These are phyloP conservation scores for Stichopus chloronotus DNA, from an alignment of 35 echinoderm and acorn worm species.

Conservation along the genomic window DNA sequence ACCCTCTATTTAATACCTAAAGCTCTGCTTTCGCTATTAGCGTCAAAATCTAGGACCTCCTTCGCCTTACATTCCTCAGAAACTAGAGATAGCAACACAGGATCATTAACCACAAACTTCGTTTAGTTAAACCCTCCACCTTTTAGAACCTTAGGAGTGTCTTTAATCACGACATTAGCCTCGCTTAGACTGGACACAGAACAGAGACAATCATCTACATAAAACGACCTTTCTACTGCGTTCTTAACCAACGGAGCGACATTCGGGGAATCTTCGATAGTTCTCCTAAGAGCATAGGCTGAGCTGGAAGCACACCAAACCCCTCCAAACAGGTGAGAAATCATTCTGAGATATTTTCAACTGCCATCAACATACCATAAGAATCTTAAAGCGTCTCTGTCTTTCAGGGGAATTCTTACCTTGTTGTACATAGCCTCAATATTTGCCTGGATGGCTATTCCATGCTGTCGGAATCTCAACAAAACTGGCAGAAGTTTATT, in stretches of 20 bases:
- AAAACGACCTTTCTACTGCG: neutral
- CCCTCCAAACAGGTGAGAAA: constrained; percentile 9
- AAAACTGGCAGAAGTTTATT: constrained; percentile 14
- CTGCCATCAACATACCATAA: constrained; percentile 3
- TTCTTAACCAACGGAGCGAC: neutral
- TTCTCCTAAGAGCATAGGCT: constrained; percentile 7
- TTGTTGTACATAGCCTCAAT: neutral
- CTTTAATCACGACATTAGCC: constrained; percentile 11
- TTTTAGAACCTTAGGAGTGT: constrained; percentile 42
- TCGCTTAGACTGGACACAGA: neutral
- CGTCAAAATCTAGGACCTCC: constrained; percentile 40
- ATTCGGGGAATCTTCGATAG: neutral
- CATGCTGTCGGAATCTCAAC: constrained; percentile 5
- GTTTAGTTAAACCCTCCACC: constrained; percentile 58
- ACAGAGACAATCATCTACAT: constrained; percentile 49
- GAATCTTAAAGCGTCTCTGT: constrained; percentile 9
- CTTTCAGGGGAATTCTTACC: neutral
- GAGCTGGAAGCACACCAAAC: constrained; percentile 35
- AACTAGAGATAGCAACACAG: constrained; percentile 14
- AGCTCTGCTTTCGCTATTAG: neutral
- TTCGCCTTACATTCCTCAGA: constrained; percentile 33
- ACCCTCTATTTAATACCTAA: constrained; percentile 50
- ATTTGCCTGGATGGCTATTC: too few species aligned
- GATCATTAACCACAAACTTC: constrained; percentile 59
- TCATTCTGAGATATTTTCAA: too few species aligned